These are phyloP conservation scores for Atherinomorus stipes DNA, from an alignment of 2,113 vertebrate genomes.

Conservation along the genomic window DNA sequence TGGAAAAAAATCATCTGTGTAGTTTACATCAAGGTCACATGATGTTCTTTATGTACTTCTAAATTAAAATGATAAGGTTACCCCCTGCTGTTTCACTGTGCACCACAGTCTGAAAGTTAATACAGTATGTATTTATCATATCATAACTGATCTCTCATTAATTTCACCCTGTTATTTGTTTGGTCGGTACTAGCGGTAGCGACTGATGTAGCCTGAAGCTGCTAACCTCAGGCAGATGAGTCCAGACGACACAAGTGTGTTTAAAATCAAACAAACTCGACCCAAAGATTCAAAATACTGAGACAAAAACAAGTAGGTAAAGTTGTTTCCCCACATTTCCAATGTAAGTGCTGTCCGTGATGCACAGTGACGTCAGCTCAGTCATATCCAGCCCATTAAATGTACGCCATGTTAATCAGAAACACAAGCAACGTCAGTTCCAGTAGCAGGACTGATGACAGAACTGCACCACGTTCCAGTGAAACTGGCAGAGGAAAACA, in stretches of 20 bases:
- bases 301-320: neutral
- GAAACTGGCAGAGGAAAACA: slow-evolving; percentile 39
- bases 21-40: neutral
- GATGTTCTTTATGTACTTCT: neutral
- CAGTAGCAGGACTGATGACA: neutral
- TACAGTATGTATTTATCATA: neutral
- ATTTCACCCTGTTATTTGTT: neutral
- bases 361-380: neutral
- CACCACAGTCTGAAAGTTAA: too few species aligned
- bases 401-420: slow-evolving; percentile 20
- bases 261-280: too few species aligned
- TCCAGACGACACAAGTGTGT: too few species aligned
- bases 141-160: neutral
- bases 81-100: neutral
- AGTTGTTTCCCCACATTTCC: neutral
- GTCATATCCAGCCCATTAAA: slow-evolving; percentile 8
- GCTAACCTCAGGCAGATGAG: too few species aligned
- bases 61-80: too few species aligned
- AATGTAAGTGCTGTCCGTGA: neutral
- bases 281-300: too few species aligned
- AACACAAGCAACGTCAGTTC: slow-evolving; percentile 12
- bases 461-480: slow-evolving; percentile 10
- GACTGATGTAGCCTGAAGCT: too few species aligned
- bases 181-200: too few species aligned
- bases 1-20: slow-evolving; percentile 1